These are phyloP conservation scores for Tenodera sinensis DNA, from an alignment of 2,888 invertebrate species.

Conservation along the genomic window DNA sequence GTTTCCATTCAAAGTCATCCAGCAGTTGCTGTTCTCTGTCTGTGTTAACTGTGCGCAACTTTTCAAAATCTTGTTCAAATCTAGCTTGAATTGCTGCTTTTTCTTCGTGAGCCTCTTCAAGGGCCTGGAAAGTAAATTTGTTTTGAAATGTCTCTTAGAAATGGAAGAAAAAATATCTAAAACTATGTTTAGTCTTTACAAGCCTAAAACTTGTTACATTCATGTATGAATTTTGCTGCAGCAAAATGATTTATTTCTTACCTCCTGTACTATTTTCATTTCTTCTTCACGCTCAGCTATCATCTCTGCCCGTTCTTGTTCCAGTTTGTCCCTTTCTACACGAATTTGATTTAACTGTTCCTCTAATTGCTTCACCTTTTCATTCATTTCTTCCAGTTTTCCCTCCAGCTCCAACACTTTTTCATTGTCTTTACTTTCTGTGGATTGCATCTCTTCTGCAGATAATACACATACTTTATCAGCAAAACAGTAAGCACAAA, in stretches of 20 bases:
- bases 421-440: slow-evolving; percentile 13
- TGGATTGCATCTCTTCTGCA: slow-evolving; percentile 21
- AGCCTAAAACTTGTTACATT: too few relatives aligned
- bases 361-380: slow-evolving; percentile 40
- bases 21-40: slow-evolving; percentile 67
- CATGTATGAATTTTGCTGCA: not conserved
- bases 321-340: slow-evolving; percentile 47
- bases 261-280: slow-evolving; percentile 53
- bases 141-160: not conserved
- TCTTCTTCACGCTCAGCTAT: slow-evolving; percentile 45
- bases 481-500: not conserved
- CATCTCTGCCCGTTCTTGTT: slow-evolving; percentile 40
- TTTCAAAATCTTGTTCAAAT: slow-evolving; percentile 67
- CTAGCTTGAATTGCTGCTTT: slow-evolving; percentile 55
- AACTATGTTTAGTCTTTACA: not conserved
- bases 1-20: slow-evolving; percentile 81
- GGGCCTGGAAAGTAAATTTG: slow-evolving; percentile 39
- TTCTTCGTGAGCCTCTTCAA: slow-evolving; percentile 59
- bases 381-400: slow-evolving; percentile 21
- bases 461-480: not conserved
- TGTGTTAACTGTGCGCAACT: slow-evolving; percentile 62
- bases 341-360: slow-evolving; percentile 47
- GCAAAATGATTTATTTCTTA: slow-evolving; percentile 12
- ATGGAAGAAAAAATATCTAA: not conserved
- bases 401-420: slow-evolving; percentile 13